A percentile compares a stretch with the other conserved stretches of the same genome.
phyloP scores from a whole-genome alignment of 2,888 invertebrate species.

The Chamaedrilus cognettii region DNA sequence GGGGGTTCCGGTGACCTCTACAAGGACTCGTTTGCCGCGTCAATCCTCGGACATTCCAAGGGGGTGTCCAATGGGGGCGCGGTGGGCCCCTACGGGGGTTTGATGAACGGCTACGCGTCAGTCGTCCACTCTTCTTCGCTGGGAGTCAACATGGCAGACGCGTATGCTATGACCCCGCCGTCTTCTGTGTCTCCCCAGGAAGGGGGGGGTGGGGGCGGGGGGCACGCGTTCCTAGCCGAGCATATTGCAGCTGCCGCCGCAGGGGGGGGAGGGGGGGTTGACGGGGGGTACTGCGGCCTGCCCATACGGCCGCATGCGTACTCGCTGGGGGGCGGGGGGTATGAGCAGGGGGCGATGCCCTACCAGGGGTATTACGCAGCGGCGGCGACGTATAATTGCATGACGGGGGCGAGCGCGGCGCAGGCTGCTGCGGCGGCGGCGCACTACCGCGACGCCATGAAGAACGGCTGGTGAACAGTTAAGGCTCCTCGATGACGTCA shows the following conservation, averaged over 20 bases:
- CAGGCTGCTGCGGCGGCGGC: constrained; percentile 25
- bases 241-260: constrained; percentile 27
- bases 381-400: constrained; percentile 19
- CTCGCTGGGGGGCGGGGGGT: constrained; percentile 33
- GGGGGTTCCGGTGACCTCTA: constrained; percentile 20
- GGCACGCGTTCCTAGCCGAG: constrained; percentile 36
- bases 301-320: constrained; percentile 39
- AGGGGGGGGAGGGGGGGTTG: constrained; percentile 6
- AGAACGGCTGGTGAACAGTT: constrained; percentile 16
- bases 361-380: constrained; percentile 19
- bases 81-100: no score
- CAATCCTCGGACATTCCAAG: constrained; percentile 23
- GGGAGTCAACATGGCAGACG: constrained; percentile 41
- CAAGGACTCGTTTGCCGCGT: constrained; percentile 28
- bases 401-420: constrained; percentile 23
- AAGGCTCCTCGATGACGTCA: no score
- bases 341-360: constrained; percentile 17
- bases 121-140: background rate
- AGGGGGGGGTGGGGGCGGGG: constrained; percentile 76
- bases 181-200: constrained; percentile 96
- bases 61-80: constrained; percentile 3
- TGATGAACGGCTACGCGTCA: constrained; percentile 26
- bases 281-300: constrained; percentile 20
- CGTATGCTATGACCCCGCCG: constrained; percentile 88
- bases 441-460: constrained; percentile 31